These are phyloP conservation scores for Teleopsis dalmanni DNA, from an alignment of 1,140 invertebrate genomes.

Conservation along the genomic window DNA sequence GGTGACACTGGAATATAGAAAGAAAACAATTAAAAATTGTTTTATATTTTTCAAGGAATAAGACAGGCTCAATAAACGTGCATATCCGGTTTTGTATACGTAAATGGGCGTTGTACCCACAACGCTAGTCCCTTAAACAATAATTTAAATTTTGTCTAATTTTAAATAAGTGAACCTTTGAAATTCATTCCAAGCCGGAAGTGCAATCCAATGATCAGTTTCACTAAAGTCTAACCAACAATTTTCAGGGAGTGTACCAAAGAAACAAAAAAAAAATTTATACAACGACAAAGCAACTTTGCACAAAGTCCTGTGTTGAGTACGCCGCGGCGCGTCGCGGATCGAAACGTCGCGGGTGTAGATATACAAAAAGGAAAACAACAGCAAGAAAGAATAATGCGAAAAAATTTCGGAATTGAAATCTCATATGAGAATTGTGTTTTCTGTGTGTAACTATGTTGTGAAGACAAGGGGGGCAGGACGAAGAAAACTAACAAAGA, in stretches of 20 bases:
- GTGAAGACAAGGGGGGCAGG: slow-evolving; percentile 20
- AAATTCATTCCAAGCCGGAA: too few species aligned
- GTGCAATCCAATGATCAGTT: too few species aligned
- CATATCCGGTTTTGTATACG: too few species aligned
- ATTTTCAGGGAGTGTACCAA: slow-evolving; percentile 4
- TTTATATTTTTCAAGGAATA: too few species aligned
- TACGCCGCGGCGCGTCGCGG: slow-evolving; percentile 9
- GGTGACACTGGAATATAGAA: too few species aligned
- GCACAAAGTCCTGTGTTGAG: neutral
- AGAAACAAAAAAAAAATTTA: slow-evolving; percentile 1
- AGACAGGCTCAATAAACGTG: too few species aligned
- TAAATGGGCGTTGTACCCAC: too few species aligned
- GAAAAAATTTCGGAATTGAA: slow-evolving; percentile 7
- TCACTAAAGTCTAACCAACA: too few species aligned
- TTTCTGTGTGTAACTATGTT: neutral
- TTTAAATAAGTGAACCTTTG: too few species aligned
- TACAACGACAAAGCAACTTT: neutral
- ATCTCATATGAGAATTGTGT: neutral
- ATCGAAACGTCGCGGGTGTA: slow-evolving; percentile 17
- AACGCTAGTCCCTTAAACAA: too few species aligned
- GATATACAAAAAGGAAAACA: slow-evolving; percentile 16
- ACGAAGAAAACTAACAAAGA: slow-evolving; percentile 9
- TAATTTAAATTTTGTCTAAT: too few species aligned
- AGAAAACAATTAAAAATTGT: too few species aligned
- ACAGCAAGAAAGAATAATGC: slow-evolving; percentile 12